Base-by-base conservation (phyloP, 2,888 invertebrate genomes). In the Synanthedon tipuliformis region DNA sequence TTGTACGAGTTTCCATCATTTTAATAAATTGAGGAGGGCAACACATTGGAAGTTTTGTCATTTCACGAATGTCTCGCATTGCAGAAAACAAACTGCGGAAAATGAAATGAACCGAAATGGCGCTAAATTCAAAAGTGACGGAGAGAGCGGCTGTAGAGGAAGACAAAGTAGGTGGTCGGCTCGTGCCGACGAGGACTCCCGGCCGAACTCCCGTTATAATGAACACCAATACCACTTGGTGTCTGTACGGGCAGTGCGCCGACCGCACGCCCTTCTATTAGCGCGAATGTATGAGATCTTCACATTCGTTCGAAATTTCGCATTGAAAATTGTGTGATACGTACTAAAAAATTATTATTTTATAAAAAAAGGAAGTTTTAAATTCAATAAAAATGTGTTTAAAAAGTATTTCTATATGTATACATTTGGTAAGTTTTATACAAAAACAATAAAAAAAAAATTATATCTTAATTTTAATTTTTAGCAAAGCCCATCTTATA, bases 171-270 rank as follows among this genome's bases (percentile, higher is more conserved):
- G 73, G 75, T 71, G 71, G 71, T 69, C 64, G 74, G 34, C 34
- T 34, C 34, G 34, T 34, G 34, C 50, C 50, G 12, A 12, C 40
- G 73, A 77, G 73, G 73, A 80, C 79, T 82, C 78, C 78, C 69
- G 76, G 75, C 81, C 75, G 73, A 85, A 83, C 75, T 87, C 86
- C 86, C 86, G 86, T 87, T 86, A 86, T 84, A 84, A 79, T 80
- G 76, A 76, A 71, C 65, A 60, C 57, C 58, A 67, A 63, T 34
- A 71, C 79, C 81, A 81, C 83, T 82, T 81, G 82, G 83, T 79
- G 84, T 78, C 56, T 83, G 81, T 62, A 71, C 80, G 83, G 85
- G 85, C 83, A 85, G 85, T 86, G 85, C 83, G 84, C 80, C 83
- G 83, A 77, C 79, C 84, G 86, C 81, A 81, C 85, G 85, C 84